A percentile compares a stretch with the other conserved stretches of the same genome.
Conservation (phyloP, 2,888 invertebrate species). For the Caenorhabditis sp. region DNA sequence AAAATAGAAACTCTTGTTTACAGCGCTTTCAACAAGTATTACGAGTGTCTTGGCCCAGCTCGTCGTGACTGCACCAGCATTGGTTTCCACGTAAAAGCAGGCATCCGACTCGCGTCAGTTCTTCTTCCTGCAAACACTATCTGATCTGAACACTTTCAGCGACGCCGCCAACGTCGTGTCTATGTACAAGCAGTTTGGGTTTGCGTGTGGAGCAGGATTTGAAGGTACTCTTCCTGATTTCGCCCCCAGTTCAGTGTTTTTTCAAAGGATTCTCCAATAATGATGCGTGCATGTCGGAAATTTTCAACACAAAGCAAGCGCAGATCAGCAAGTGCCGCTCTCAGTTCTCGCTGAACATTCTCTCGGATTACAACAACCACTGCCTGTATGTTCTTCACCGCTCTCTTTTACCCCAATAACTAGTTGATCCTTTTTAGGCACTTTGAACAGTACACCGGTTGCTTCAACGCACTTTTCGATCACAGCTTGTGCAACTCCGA, state of each 20-base stretch:
- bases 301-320: constrained; percentile 20
- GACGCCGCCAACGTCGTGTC: constrained; percentile 49
- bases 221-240: constrained; percentile 17
- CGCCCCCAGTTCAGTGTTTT: no score
- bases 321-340: constrained; percentile 36
- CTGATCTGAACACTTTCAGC: constrained; percentile 17
- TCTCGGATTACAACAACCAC: constrained; percentile 33
- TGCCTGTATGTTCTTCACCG: constrained; percentile 15
- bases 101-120: constrained; percentile 44
- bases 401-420: background rate
- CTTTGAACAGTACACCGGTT: constrained; percentile 55
- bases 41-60: constrained; percentile 57
- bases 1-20: background rate
- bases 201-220: constrained; percentile 63
- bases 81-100: constrained; percentile 52
- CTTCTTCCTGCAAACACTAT: background rate
- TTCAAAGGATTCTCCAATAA: constrained; percentile 36
- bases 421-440: constrained; percentile 27
- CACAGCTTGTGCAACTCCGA: constrained; percentile 52
- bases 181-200: constrained; percentile 61
- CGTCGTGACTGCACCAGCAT: constrained; percentile 51
- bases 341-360: constrained; percentile 24
- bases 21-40: constrained; percentile 57
- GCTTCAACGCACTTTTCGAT: constrained; percentile 51
- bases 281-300: constrained; percentile 45